Evolutionary conservation across 2,113 vertebrate species (phyloP).

Genomic region (Zonotrichia leucophrys): DNA sequence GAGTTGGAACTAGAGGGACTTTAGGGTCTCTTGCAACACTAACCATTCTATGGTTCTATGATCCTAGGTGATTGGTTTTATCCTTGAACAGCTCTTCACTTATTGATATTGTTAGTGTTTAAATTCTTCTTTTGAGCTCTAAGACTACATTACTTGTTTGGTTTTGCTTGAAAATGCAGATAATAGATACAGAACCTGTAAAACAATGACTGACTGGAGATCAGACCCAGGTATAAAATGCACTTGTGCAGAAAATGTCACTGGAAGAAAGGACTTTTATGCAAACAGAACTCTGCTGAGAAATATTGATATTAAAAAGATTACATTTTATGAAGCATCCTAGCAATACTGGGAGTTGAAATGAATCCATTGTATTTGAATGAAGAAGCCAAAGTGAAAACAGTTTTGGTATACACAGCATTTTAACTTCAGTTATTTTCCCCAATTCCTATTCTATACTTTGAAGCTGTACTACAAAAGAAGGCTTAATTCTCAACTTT

Average conservation of each 20-base stretch:
- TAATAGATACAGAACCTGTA: neutral
- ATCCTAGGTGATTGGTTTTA: neutral
- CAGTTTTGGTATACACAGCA: neutral
- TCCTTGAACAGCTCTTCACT: neutral
- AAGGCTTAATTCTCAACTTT: neutral
- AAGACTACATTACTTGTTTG: neutral
- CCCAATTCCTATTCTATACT: neutral
- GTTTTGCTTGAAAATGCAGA: neutral
- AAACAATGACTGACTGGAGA: neutral
- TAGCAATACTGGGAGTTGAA: neutral
- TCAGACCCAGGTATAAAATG: neutral
- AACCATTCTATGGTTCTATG: neutral
- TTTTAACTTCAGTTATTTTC: neutral
- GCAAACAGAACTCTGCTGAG: neutral
- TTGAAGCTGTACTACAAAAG: neutral
- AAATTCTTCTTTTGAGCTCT: neutral
- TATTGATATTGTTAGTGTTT: neutral
- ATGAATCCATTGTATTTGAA: neutral
- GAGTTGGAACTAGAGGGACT: neutral
- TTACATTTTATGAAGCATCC: neutral
- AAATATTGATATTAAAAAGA: neutral
- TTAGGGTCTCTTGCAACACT: neutral
- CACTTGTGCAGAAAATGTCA: neutral
- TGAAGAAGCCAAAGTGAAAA: neutral
- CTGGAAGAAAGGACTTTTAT: neutral